Evolutionary conservation across 2,113 vertebrate species (phyloP).

Genomic region (Rhinichthys klamathensis): DNA sequence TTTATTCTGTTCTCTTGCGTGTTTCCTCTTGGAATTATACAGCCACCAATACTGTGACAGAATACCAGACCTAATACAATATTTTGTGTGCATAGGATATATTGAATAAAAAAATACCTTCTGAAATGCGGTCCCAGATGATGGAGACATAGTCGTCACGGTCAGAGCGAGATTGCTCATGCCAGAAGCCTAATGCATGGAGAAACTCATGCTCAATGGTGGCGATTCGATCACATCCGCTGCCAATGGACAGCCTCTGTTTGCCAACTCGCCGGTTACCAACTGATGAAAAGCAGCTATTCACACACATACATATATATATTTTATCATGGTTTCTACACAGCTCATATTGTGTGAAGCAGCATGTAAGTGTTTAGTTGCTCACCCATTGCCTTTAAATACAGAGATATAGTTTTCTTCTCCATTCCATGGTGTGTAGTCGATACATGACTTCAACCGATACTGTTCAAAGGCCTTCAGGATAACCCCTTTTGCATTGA

Average conservation of each 20-base stretch:
- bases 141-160: conserved; percentile 87
- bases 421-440: conserved; percentile 90
- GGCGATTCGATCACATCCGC: conserved; percentile 80
- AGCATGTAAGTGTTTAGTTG: not conserved
- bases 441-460: conserved; percentile 93
- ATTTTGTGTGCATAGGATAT: too few species aligned
- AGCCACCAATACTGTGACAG: too few species aligned
- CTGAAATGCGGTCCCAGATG: conserved; percentile 80
- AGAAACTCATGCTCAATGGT: conserved; percentile 89
- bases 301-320: not conserved
- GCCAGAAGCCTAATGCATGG: conserved; percentile 90
- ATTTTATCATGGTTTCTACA: too few species aligned
- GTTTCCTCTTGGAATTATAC: too few species aligned
- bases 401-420: conserved; percentile 92
- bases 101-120: conserved; percentile 68
- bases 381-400: conserved; percentile 90
- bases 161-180: conserved; percentile 89
- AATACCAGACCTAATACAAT: too few species aligned
- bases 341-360: too few species aligned
- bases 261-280: conserved; percentile 80
- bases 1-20: too few species aligned
- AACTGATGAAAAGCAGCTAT: conserved; percentile 90
- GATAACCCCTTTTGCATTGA: conserved; percentile 92
- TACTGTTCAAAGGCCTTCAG: conserved; percentile 93
- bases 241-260: conserved; percentile 85